Percentiles rank a stretch among this genome's conserved stretches.
Conservation (phyloP, 1,140 invertebrate species). For the Dinoponera quadriceps region DNA sequence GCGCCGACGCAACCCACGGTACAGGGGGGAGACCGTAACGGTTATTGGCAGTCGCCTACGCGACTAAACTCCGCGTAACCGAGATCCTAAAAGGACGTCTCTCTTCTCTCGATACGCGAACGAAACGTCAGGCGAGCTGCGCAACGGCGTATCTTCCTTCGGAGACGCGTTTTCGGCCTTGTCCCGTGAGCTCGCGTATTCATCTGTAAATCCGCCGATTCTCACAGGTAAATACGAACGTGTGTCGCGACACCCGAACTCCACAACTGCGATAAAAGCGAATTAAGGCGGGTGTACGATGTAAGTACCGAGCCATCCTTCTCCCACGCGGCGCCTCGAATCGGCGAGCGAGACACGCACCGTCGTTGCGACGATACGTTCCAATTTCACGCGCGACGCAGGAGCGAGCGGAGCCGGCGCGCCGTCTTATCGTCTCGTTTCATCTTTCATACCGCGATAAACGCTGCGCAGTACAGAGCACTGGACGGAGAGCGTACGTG, state of each 20-base stretch:
- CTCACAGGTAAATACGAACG: no score
- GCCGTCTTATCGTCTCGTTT: slow-evolving; percentile 63
- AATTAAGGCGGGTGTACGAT: no score
- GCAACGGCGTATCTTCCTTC: no score
- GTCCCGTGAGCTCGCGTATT: no score
- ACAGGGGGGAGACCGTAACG: slow-evolving; percentile 10
- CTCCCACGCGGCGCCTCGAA: neutral
- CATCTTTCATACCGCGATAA: slow-evolving; percentile 64
- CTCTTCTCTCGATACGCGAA: slow-evolving; percentile 22
- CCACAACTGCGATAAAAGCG: no score
- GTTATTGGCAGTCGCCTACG: slow-evolving; percentile 34
- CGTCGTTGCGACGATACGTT: slow-evolving; percentile 54
- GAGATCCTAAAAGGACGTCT: neutral
- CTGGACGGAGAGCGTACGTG: slow-evolving; percentile 48
- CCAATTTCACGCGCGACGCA: slow-evolving; percentile 56
- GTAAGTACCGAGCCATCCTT: neutral
- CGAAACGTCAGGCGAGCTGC: no score
- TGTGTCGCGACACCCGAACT: no score
- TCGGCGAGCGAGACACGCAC: slow-evolving; percentile 2
- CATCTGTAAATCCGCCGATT: no score
- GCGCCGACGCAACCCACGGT: neutral
- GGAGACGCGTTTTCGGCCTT: no score
- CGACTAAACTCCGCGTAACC: neutral
- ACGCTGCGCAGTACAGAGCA: slow-evolving; percentile 30
- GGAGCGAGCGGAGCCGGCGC: neutral